A percentile compares a stretch with the other conserved stretches of the same genome.
phyloP scores from a whole-genome alignment of 1,140 invertebrate species.

The Tigriopus japonicus region DNA sequence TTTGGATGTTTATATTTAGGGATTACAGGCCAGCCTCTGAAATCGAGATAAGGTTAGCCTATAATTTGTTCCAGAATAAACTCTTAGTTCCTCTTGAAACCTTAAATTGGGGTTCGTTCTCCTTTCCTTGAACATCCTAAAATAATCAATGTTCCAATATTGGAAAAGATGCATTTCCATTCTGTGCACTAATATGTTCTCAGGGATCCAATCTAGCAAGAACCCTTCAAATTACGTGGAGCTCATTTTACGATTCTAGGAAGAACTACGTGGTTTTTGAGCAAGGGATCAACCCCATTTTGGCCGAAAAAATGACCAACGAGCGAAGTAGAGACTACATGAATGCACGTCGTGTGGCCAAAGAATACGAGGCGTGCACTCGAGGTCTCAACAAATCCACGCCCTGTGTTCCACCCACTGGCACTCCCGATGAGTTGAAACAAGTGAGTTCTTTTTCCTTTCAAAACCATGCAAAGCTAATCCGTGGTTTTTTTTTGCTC shows the following conservation, averaged over 20 bases:
- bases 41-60: too few relatives aligned
- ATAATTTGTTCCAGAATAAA: too few relatives aligned
- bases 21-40: too few relatives aligned
- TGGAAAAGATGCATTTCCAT: too few relatives aligned
- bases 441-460: neutral
- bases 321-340: conserved; percentile 86
- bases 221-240: neutral
- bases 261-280: conserved; percentile 92
- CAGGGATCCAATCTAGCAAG: neutral
- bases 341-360: conserved; percentile 88
- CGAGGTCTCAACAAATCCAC: conserved; percentile 82
- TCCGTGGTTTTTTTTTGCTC: neutral
- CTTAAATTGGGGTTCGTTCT: too few relatives aligned
- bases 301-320: conserved; percentile 82
- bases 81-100: too few relatives aligned
- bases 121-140: too few relatives aligned
- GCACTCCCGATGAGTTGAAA: conserved; percentile 21
- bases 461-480: too few relatives aligned
- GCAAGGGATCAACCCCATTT: conserved; percentile 87
- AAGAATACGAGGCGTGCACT: conserved; percentile 85
- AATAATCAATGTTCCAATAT: too few relatives aligned
- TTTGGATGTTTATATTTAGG: too few relatives aligned
- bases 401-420: conserved; percentile 78
- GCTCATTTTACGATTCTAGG: neutral
- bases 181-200: too few relatives aligned